phyloP scores from a whole-genome alignment of 2,797 vertebrate genomes.

The Mergus octosetaceus region DNA sequence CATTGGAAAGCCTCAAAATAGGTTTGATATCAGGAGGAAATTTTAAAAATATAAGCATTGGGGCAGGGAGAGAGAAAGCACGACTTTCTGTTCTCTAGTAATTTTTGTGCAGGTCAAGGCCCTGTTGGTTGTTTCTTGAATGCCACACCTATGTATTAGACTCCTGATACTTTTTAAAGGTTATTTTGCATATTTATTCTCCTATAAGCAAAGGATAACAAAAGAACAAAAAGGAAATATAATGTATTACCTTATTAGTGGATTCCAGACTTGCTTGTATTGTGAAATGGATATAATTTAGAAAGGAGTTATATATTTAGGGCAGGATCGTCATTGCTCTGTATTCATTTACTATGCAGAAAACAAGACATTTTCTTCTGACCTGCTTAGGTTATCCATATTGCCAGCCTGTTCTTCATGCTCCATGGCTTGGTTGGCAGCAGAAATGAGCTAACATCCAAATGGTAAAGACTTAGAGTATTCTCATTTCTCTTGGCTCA shows the following conservation, averaged over 20 bases:
- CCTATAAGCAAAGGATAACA: not conserved
- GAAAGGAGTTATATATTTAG: not conserved
- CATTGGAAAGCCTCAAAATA: not conserved
- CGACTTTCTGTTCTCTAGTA: not conserved
- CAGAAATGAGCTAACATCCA: not conserved
- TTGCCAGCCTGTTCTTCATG: not conserved
- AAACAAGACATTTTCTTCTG: not conserved
- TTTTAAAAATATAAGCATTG: not conserved
- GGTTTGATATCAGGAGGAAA: not conserved
- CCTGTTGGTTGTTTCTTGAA: not conserved
- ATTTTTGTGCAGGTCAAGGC: not conserved
- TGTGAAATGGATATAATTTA: not conserved
- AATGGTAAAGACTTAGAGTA: not conserved
- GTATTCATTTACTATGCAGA: not conserved
- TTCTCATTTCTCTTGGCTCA: not conserved
- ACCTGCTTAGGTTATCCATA: not conserved
- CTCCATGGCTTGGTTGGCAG: fast-evolving
- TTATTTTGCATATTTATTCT: not conserved
- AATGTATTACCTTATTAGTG: not conserved
- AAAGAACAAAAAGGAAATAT: not conserved
- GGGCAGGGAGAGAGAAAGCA: fast-evolving
- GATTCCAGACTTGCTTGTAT: not conserved
- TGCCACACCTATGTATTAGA: not conserved
- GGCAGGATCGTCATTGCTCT: not conserved
- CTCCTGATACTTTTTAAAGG: not conserved